Evolutionary conservation across 2,797 vertebrate genomes (phyloP), one percentile per base, ranked within the genome.

Genomic region (Pipistrellus kuhlii): DNA sequence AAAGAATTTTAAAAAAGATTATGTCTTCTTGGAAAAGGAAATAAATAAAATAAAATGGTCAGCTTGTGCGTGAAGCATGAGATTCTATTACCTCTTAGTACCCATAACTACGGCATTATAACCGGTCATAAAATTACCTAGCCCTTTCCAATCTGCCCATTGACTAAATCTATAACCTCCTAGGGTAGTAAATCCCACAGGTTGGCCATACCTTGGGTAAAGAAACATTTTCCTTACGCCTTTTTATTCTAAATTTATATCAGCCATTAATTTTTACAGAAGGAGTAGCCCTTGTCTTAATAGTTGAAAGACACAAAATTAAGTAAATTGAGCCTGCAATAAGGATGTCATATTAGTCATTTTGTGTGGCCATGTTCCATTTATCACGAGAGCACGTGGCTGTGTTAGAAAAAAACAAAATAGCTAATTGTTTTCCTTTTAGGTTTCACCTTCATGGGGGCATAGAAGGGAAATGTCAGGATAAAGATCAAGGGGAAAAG

Each of bases 181-280:
- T 15, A 76, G 17, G 41, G 35, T 41, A 93, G 88, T 53, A 68
- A 55, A 76, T 90, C 94, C n/a, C 4, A 76, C 94, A 96, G 69
- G 57, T 59, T 96, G 66, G 76, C 46, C 72, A 93, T 66, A 89
- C 30, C 30, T 62, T 0, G 75, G 64, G 1, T 81, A 13, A 92
- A 77, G 17, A 76, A 92, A 68, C 88, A 55, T 92, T 93, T 95
- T 96, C 88, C 64, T 82, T 97, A 91, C 77, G n/a, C 51, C 84
- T 94, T 4, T 95, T 84, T 35, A 96, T 94, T 92, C 92, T 17
- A 92, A 95, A 95, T 77, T 88, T 92, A 53, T 15, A 64, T 44
- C 57, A 41, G 21, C 21, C 38, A 84, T 93, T 97, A 96, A 97
- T 97, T 88, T 94, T 94, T 89, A n/a, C 68, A 93, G 41, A 93